Conservation (phyloP, 2,888 invertebrate genomes). For the Drosophila mimetica region DNA sequence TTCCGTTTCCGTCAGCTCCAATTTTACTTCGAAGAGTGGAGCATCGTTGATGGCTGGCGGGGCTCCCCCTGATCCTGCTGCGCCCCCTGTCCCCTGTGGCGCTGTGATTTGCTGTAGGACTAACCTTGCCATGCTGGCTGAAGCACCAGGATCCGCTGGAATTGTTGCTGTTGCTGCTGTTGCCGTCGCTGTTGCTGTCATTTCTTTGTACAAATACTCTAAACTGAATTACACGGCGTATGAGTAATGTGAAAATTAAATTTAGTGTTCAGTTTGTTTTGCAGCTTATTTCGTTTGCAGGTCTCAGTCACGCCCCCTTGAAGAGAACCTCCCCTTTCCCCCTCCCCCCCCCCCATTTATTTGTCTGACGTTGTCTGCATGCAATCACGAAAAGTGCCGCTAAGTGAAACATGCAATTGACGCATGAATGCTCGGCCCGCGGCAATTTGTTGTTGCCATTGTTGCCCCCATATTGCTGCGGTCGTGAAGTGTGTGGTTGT, state of each 20-base stretch:
- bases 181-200: conserved; percentile 63
- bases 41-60: conserved; percentile 53
- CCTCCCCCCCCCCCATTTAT: not conserved
- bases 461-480: conserved; percentile 43
- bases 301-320: not conserved
- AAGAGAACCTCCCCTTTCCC: not conserved
- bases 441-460: conserved; percentile 52
- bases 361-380: conserved; percentile 54
- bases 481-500: conserved; percentile 29
- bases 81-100: conserved; percentile 47
- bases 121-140: conserved; percentile 57
- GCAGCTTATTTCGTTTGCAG: conserved; percentile 66
- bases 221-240: conserved; percentile 82
- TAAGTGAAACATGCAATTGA: conserved; percentile 80
- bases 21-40: conserved; percentile 91
- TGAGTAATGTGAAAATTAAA: conserved; percentile 81
- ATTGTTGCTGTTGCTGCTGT: conserved; percentile 34
- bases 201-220: conserved; percentile 82
- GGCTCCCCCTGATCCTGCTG: conserved; percentile 18
- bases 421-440: conserved; percentile 72
- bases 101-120: conserved; percentile 70
- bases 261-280: conserved; percentile 78
- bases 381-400: conserved; percentile 77
- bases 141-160: conserved; percentile 29
- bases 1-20: conserved; percentile 89